Evolutionary conservation across 1,140 invertebrate genomes (phyloP), one percentile per base, ranked within the genome.

Genomic region (Zaprionus camerounensis): DNA sequence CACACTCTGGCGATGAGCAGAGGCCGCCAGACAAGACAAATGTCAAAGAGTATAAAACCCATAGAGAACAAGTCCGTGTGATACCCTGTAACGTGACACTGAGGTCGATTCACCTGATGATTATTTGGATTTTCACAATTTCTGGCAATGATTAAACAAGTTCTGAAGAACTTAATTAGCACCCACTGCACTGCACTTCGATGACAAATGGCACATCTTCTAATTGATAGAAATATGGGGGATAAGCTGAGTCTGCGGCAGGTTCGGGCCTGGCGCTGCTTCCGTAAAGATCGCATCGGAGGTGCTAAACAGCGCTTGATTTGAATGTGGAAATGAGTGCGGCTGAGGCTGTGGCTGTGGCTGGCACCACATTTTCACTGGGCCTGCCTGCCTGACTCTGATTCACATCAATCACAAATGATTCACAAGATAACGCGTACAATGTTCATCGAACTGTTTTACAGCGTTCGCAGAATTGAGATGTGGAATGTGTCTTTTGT

Each of bases 81-180:
- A 74, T 74, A 74, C 71, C 71, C 71, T 74, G 49, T 62, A 58
- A 51, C 2, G 11, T 24, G 20, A 13, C 11, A 24, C 20, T 24
- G 20, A 51, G 46, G 46, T 51, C 46, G 46, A 51, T 51, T 51
- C 46, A 51, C 9, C 46, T 49, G n/a, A 41, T 41, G 38, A 41
- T 46, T 17, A n/a, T n/a, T 41, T 17, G n/a, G 7, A 46, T 46
- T 46, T 46, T 17, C n/a, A 46, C 7, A 46, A 46, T 24, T 51
- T 51, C 20, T 20, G 46, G 11, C 13, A 3, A 22, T 70, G 58
- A 63, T 58, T 57, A n/a, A 20, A 28, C 36, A 34, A 36, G 31
- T 76, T 76, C 73, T 22, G 11, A 28, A 2, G 61, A 71, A 76
- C n/a, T 12, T n/a, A 66, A 71, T 76, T 76, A 76, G 46, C 73